A percentile compares a stretch with the other conserved stretches of the same genome.
These are phyloP conservation scores for Parus major DNA, from an alignment of 2,113 vertebrate species.

Conservation along the genomic window DNA sequence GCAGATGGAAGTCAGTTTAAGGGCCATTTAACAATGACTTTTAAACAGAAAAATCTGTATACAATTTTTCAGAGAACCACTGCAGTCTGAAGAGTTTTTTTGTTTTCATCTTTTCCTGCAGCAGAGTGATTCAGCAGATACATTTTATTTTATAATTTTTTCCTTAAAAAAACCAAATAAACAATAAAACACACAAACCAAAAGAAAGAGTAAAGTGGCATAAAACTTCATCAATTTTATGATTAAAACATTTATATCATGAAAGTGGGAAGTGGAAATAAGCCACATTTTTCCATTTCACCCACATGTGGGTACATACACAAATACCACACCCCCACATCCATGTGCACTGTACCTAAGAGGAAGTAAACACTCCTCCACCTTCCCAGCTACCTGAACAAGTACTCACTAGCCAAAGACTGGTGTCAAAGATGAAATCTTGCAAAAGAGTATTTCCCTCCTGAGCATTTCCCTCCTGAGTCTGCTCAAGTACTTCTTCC, in stretches of 20 bases:
- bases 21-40: not conserved
- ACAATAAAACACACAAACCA: not conserved
- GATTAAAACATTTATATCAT: not conserved
- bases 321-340: constrained; percentile 1
- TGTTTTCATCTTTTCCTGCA: not conserved
- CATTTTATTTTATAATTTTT: not conserved
- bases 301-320: not conserved
- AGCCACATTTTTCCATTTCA: not conserved
- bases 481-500: not conserved
- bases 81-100: not conserved
- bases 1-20: not conserved
- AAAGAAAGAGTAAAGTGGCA: not conserved
- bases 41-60: not conserved
- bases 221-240: not conserved
- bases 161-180: not conserved
- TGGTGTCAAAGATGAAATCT: not conserved
- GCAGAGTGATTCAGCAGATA: not conserved
- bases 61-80: not conserved
- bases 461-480: not conserved
- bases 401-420: not conserved
- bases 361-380: constrained; percentile 12
- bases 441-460: not conserved
- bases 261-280: constrained; percentile 13
- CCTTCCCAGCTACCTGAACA: not conserved
- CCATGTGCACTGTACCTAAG: not conserved